These are phyloP conservation scores for Tipula unca DNA, from an alignment of 2,888 invertebrate genomes.

Conservation along the genomic window DNA sequence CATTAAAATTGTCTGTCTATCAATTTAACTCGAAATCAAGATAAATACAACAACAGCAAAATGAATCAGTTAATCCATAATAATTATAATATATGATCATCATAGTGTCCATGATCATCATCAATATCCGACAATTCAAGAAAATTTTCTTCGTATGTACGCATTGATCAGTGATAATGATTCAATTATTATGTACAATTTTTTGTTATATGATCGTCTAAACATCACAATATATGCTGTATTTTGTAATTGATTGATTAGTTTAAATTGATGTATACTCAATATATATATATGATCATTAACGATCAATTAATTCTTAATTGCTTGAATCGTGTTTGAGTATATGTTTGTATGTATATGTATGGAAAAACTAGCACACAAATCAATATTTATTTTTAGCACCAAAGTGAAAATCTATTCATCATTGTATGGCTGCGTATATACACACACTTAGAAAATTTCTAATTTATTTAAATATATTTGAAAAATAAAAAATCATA, in stretches of 20 bases:
- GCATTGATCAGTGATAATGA: not conserved
- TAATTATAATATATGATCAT: constrained; percentile 1
- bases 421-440: not conserved
- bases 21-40: not conserved
- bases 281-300: not conserved
- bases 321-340: not conserved
- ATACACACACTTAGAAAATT: not conserved
- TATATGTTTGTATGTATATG: not conserved
- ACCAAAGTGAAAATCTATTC: not conserved
- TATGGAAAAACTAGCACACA: not conserved
- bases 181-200: not conserved
- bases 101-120: not conserved
- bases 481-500: not conserved
- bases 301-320: not conserved
- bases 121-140: not conserved
- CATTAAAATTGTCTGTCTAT: constrained; percentile 14
- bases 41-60: not conserved
- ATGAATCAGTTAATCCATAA: not conserved
- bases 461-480: not conserved
- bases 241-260: not conserved
- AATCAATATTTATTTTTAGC: not conserved
- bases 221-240: not conserved
- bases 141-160: not conserved
- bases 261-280: not conserved
- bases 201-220: not conserved